Base-by-base conservation (phyloP, 2,888 invertebrate species). In the Hetaerina titia region DNA sequence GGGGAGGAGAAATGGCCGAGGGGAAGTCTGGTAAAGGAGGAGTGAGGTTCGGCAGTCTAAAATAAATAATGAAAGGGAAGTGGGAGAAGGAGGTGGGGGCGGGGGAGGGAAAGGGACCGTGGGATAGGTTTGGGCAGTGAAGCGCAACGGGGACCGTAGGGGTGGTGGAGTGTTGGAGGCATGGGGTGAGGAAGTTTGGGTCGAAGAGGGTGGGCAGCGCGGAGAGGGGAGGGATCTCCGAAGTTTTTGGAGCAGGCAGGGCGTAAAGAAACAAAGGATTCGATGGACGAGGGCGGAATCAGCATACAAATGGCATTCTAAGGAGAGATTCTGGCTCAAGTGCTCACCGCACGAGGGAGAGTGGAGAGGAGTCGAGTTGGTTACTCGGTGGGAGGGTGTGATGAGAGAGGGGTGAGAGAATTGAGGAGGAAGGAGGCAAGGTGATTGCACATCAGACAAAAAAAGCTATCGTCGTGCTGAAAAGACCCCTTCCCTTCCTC, bases 291-390 rank as follows among this genome's bases (percentile, higher is more conserved):
- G 89, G 58, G 89, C 19, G n/a, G 22, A 89, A 89, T 89, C 89
- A 89, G 89, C 89, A 89, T 89, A 89, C 89, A 89, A 89, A 89
- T 89, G 89, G 89, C 89, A 58, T 58, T 89, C 89, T 89, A 89
- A 89, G 58, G 56, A 89, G 89, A 89, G 88, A 56, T 88, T 88
- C 56, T 45, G 45, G 89, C 89, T 58, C 89, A 88, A 89, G 89
- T 89, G 89, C 57, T 58, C 45, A 45, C 45, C 45, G 45, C 89
- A 56, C 58, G 57, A 57, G 22, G 56, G 45, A 31, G 92, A 56
- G 92, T 56, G 92, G 92, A 45, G 45, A 45, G 45, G 45, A 45
- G 45, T 45, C 45, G 45, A 45, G 45, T 45, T 45, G 45, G 45
- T 45, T 45, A 45, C 45, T 1, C 58, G 90, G 90, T 57, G 25